Base-by-base conservation (phyloP, 2,888 invertebrate genomes). In the Ypsolopha scabrella region DNA sequence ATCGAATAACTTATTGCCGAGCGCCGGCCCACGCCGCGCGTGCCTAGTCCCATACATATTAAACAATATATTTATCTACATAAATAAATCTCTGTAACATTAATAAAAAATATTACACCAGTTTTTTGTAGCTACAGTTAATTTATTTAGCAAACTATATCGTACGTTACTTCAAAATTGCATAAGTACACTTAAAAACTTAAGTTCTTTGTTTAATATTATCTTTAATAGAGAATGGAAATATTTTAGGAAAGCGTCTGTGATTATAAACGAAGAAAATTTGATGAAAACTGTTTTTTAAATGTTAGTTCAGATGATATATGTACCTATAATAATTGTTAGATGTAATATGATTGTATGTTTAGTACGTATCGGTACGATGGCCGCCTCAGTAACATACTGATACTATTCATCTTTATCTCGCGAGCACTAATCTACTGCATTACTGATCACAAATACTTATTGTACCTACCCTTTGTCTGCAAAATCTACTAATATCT, bases 231-330 rank as follows among this genome's bases (percentile, higher is more conserved):
- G 72, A 68, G 70, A 65, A 70, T 67, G 70, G 62, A 74, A 72
- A 83, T 83, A 82, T 76, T 80, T 80, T 83, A 83, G 81, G 80
- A 85, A 86, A 86, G 81, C 82, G 85, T 85, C 85, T 86, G 85
- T 85, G 85, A 86, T 86, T 82, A 80, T 82, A 77, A 83, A 80
- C 74, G 81, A 82, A 75, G 78, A 81, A 54, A 83, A 82, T 73
- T 80, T 79, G 78, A 76, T 73, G 78, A 74, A 75, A 80, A 73
- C 74, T 70, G 72, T 80, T 79, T 80, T 79, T 70, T 72, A 73
- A 73, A 71, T 75, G 68, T 77, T 73, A 78, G 75, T 72, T 70
- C 67, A 68, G 67, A 71, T 69, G 66, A 65, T 72, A 75, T 68
- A 64, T 75, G 72, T 76, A 24, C 24, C 24, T 24, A 67, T 74